A percentile compares a stretch with the other conserved stretches of the same genome.
These are phyloP conservation scores for Columbina picui DNA, from an alignment of 2,113 vertebrate genomes.

Conservation along the genomic window DNA sequence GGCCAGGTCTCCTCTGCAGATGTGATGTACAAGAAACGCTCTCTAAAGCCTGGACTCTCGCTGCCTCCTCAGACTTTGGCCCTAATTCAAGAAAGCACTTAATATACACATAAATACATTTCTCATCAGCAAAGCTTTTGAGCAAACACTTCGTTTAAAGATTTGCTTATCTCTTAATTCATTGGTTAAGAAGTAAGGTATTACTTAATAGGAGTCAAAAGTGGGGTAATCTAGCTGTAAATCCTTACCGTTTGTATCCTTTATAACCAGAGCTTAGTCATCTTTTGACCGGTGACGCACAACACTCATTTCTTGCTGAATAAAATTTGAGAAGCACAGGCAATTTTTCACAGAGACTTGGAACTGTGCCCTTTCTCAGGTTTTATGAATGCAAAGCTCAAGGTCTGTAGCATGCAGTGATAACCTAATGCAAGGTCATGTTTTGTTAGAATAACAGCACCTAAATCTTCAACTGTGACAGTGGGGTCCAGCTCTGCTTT, in stretches of 20 bases:
- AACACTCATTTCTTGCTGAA: constrained; percentile 56
- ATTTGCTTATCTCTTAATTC: constrained; percentile 5
- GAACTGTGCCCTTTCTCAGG: neutral
- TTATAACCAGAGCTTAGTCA: constrained; percentile 65
- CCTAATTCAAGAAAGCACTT: constrained; percentile 25
- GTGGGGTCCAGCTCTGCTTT: neutral
- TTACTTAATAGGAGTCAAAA: neutral
- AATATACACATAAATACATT: neutral
- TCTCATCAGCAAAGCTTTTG: neutral
- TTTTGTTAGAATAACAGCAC: neutral
- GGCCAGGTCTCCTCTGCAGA: neutral
- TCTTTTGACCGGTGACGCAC: constrained; percentile 63
- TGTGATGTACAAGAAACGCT: neutral
- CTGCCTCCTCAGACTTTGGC: neutral
- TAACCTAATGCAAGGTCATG: neutral
- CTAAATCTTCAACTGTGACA: neutral
- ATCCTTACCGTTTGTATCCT: constrained; percentile 31
- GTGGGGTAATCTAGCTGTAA: constrained; percentile 17
- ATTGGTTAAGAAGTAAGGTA: neutral
- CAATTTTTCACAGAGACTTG: constrained; percentile 47
- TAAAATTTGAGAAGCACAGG: constrained; percentile 43
- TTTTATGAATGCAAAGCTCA: constrained; percentile 52
- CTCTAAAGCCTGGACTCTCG: neutral
- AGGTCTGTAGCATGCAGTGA: neutral
- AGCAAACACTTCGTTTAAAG: neutral